Percentiles rank a stretch among this genome's conserved stretches.
Evolutionary conservation across 2,797 vertebrate genomes (phyloP).

Genomic region (Mus minutoides): DNA sequence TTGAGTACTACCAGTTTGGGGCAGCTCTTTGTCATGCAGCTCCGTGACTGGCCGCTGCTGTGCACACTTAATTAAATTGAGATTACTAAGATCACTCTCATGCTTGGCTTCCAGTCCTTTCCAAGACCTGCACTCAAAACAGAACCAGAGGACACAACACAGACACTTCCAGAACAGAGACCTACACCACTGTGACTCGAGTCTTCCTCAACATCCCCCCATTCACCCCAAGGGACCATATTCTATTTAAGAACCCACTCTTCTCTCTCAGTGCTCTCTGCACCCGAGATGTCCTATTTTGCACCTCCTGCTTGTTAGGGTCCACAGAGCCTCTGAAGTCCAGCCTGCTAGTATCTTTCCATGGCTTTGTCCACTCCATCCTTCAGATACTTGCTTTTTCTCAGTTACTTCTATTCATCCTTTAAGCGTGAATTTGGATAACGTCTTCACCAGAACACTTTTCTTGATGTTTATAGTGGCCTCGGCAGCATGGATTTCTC

Average conservation of each 20-base stretch:
- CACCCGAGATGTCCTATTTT: not conserved
- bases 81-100: not conserved
- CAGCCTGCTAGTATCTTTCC: not conserved
- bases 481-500: not conserved
- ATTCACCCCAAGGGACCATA: accelerated
- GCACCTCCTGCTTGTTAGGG: not conserved
- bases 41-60: not conserved
- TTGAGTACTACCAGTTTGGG: not conserved
- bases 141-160: accelerated
- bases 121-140: not conserved
- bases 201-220: not conserved
- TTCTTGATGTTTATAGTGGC: not conserved
- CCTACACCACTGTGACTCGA: accelerated
- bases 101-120: slow-evolving; percentile 12
- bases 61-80: slow-evolving; percentile 29
- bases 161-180: not conserved
- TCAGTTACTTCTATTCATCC: not conserved
- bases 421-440: not conserved
- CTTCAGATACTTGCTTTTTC: not conserved
- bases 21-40: not conserved
- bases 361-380: accelerated
- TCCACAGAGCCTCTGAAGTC: not conserved
- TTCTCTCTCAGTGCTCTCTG: not conserved
- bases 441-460: not conserved
- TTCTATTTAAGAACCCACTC: not conserved